These are phyloP conservation scores for Montipora foliosa DNA, from an alignment of 64 coral and sea anemone genomes.

Conservation along the genomic window DNA sequence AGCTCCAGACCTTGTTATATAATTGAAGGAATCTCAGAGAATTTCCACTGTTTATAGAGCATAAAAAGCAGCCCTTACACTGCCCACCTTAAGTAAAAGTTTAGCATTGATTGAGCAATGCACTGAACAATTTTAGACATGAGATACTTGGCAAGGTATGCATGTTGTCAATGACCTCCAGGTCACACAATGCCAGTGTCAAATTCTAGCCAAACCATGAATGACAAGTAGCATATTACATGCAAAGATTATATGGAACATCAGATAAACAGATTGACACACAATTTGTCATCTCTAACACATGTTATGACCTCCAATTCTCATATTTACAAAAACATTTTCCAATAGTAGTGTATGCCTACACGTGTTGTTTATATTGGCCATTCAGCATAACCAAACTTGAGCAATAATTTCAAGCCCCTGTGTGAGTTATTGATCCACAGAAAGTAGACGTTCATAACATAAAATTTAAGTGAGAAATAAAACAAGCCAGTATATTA, in stretches of 20 bases:
- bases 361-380: no score
- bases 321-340: no score
- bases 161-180: not conserved
- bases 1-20: not conserved
- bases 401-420: no score
- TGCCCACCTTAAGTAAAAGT: not conserved
- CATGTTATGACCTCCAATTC: no score
- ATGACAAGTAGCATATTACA: not conserved
- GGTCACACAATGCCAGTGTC: not conserved
- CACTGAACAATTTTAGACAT: constrained; percentile 43
- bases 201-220: not conserved
- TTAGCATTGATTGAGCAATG: not conserved
- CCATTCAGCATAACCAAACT: no score
- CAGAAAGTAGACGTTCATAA: no score
- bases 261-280: no score
- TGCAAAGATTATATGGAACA: not conserved
- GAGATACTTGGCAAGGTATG: constrained; percentile 28
- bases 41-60: not conserved
- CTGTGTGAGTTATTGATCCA: no score
- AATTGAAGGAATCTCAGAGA: not conserved
- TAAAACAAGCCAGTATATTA: no score
- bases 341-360: no score
- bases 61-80: not conserved
- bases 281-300: no score
- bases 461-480: no score